These are phyloP conservation scores for Cyclargus thomasi DNA, from an alignment of 1,140 invertebrate genomes.

Conservation along the genomic window DNA sequence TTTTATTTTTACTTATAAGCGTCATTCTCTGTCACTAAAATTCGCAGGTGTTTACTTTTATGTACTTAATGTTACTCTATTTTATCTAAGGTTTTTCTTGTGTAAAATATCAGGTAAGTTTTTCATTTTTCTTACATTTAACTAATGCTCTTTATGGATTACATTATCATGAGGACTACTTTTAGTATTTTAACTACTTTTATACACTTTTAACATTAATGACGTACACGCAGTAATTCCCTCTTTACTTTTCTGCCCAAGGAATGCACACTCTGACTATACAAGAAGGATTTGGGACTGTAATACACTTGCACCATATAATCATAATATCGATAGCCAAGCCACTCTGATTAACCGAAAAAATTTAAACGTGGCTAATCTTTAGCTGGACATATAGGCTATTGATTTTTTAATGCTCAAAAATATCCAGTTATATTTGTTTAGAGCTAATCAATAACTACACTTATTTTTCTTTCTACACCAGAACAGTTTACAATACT, in stretches of 20 bases:
- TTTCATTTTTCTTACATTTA: background rate
- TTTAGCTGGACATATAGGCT: too few species aligned
- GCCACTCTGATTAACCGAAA: too few species aligned
- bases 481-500: background rate
- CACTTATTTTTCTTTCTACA: background rate
- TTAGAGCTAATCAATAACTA: background rate
- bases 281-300: too few species aligned
- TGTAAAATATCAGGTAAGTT: background rate
- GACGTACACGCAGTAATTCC: background rate
- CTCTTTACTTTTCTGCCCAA: too few species aligned
- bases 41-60: background rate
- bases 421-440: too few species aligned
- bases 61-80: background rate
- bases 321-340: too few species aligned
- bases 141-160: background rate
- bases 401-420: too few species aligned
- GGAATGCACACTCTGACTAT: too few species aligned
- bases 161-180: background rate
- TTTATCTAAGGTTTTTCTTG: background rate
- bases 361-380: too few species aligned
- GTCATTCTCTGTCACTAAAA: conserved; percentile 47
- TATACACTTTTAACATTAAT: background rate
- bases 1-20: conserved; percentile 30
- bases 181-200: background rate
- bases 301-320: too few species aligned